Conservation (phyloP, 1,140 invertebrate species). For the Formica exsecta region DNA sequence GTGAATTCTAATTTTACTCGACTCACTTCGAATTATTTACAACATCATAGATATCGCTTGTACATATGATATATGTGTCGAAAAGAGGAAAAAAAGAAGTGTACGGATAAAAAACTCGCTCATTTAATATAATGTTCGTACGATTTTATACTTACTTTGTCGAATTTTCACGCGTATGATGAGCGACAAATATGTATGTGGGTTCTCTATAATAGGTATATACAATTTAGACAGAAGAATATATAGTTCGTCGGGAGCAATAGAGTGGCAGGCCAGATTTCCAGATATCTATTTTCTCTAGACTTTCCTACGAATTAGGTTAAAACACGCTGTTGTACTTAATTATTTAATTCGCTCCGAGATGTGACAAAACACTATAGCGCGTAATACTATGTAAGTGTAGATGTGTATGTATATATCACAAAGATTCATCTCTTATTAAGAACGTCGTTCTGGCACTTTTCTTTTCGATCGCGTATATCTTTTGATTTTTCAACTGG, state of each 20-base stretch:
- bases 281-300: conserved; percentile 46
- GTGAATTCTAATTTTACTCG: conserved; percentile 2
- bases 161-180: conserved; percentile 9
- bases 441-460: background rate
- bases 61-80: conserved; percentile 25
- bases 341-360: conserved; percentile 49
- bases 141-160: conserved; percentile 39
- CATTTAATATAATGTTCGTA: conserved; percentile 18
- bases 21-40: conserved; percentile 15
- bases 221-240: conserved; percentile 27
- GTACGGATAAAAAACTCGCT: conserved; percentile 22
- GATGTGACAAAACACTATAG: conserved; percentile 1
- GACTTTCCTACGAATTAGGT: conserved; percentile 41
- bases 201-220: conserved; percentile 38
- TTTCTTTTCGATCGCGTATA: conserved; percentile 1
- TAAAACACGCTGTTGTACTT: conserved; percentile 47
- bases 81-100: conserved; percentile 5
- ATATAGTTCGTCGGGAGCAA: conserved; percentile 28
- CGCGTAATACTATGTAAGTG: conserved; percentile 4
- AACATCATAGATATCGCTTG: background rate
- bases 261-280: conserved; percentile 14
- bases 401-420: conserved; percentile 26
- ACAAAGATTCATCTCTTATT: conserved; percentile 10
- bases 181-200: conserved; percentile 19
- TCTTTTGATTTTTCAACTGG: conserved; percentile 13